Percentiles rank a stretch among this genome's conserved stretches.
These are phyloP conservation scores for Eptatretus atami DNA, from an alignment of 2,797 vertebrate genomes.

Conservation along the genomic window DNA sequence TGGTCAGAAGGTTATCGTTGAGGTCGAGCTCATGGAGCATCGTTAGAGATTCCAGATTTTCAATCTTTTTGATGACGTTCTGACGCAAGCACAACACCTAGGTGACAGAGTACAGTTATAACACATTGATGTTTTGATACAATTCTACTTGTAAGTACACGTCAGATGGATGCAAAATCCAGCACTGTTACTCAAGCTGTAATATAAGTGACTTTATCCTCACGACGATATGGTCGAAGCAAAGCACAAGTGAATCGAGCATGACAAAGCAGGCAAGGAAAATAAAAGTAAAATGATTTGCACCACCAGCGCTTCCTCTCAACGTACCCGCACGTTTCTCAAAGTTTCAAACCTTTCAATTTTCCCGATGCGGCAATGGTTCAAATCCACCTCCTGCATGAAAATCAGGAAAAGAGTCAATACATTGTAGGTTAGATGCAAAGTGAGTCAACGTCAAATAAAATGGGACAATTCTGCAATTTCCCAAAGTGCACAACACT, in stretches of 20 bases:
- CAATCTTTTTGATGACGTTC: constrained; percentile 73
- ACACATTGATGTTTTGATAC: neutral
- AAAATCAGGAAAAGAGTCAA: neutral
- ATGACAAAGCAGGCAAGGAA: neutral
- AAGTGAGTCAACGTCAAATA: too few relatives aligned
- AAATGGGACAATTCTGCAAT: too few relatives aligned
- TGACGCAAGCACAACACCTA: constrained; percentile 79
- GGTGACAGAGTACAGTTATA: constrained; percentile 9
- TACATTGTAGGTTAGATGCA: too few relatives aligned
- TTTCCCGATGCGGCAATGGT: constrained; percentile 82
- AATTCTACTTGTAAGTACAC: neutral
- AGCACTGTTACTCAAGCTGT: too few relatives aligned
- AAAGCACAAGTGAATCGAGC: too few relatives aligned
- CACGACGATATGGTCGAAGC: too few relatives aligned
- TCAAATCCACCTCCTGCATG: constrained; percentile 67
- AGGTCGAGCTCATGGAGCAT: constrained; percentile 56
- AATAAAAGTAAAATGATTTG: neutral
- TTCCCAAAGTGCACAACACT: too few relatives aligned
- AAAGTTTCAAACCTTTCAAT: constrained; percentile 87
- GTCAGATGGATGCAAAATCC: too few relatives aligned
- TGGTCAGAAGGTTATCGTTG: constrained; percentile 86
- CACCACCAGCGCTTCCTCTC: neutral
- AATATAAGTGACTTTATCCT: too few relatives aligned
- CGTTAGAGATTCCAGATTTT: constrained; percentile 49
- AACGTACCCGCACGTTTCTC: constrained; percentile 56